Evolutionary conservation across 2,113 vertebrate species (phyloP).

Genomic region (Sinocyclocheilus anophthalmus): DNA sequence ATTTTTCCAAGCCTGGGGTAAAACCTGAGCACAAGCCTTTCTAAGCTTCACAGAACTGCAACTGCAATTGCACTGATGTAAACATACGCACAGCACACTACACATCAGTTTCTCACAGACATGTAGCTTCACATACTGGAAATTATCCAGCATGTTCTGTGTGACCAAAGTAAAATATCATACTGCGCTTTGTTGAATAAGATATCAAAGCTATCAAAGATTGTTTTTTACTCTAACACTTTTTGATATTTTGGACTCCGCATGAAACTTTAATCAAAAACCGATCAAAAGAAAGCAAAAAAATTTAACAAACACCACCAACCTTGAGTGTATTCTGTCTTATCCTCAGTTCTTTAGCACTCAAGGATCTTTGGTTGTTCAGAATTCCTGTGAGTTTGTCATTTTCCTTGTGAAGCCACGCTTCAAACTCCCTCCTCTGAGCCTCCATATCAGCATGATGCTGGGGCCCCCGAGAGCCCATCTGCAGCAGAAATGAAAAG

Average conservation of each 20-base stretch:
- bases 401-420: constrained; percentile 82
- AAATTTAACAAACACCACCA: constrained; percentile 33
- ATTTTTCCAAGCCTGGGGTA: constrained; percentile 24
- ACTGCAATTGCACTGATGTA: neutral
- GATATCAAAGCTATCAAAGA: constrained; percentile 37
- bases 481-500: constrained; percentile 54
- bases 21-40: neutral
- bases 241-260: neutral
- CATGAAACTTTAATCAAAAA: constrained; percentile 43
- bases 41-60: neutral
- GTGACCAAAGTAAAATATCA: constrained; percentile 24
- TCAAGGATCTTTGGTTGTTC: constrained; percentile 49
- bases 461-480: neutral
- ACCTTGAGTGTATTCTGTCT: constrained; percentile 79
- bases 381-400: constrained; percentile 73
- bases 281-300: neutral
- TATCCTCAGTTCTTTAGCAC: constrained; percentile 65
- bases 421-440: constrained; percentile 76
- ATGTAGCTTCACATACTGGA: neutral
- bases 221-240: constrained; percentile 26
- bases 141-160: neutral
- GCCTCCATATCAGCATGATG: constrained; percentile 20
- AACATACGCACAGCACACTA: neutral
- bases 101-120: neutral
- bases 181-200: constrained; percentile 19